Conservation (phyloP, 1,140 invertebrate species). For the Drosophila ficusphila region DNA sequence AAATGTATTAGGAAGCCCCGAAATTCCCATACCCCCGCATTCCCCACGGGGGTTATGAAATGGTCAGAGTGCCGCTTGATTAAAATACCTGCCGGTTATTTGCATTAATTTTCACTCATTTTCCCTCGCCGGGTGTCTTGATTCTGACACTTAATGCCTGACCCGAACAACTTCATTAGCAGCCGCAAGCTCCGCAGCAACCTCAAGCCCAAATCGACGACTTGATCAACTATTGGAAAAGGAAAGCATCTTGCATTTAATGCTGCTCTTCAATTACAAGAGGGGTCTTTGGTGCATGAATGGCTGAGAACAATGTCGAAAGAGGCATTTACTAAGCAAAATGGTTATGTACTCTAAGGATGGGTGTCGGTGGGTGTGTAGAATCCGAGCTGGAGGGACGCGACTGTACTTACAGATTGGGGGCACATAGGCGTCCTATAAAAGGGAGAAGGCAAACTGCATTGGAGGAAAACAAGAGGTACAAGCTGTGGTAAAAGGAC, state of each 20-base stretch:
- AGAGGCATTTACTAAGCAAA: slow-evolving; percentile 36
- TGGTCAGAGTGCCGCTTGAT: slow-evolving; percentile 51
- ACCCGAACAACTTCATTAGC: slow-evolving; percentile 67
- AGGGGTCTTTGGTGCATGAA: slow-evolving; percentile 18
- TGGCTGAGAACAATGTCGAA: slow-evolving; percentile 22
- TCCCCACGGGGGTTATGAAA: slow-evolving; percentile 9
- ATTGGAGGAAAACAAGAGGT: too few species aligned
- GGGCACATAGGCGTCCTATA: background rate
- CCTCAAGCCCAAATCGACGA: background rate
- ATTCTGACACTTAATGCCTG: slow-evolving; percentile 71
- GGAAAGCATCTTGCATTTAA: slow-evolving; percentile 18
- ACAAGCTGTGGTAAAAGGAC: too few species aligned
- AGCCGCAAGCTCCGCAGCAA: slow-evolving; percentile 8
- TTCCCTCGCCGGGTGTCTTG: slow-evolving; percentile 64
- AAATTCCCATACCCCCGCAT: slow-evolving; percentile 23
- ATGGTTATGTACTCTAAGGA: slow-evolving; percentile 33
- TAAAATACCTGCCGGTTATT: slow-evolving; percentile 81
- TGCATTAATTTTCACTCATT: slow-evolving; percentile 72
- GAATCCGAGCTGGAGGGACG: background rate
- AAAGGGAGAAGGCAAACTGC: background rate
- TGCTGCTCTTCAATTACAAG: slow-evolving; percentile 19
- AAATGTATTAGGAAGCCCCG: slow-evolving; percentile 57
- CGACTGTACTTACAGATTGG: slow-evolving; percentile 46
- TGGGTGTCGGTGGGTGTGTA: slow-evolving; percentile 1
- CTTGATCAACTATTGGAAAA: slow-evolving; percentile 16